Evolutionary conservation across 2,888 invertebrate species (phyloP).

Genomic region (Agriopis leucophaearia): DNA sequence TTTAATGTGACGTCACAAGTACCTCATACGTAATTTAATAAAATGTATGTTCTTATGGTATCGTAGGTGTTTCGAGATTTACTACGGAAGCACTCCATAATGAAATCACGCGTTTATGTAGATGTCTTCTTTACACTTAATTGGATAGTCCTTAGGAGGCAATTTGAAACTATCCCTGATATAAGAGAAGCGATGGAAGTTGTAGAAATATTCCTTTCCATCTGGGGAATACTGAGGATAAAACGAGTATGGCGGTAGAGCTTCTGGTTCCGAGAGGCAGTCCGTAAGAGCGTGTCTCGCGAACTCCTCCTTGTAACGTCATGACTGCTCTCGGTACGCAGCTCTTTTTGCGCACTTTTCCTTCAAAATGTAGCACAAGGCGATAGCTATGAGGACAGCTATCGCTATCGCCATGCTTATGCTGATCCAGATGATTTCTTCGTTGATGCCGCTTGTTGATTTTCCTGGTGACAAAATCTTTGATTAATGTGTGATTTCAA

Average conservation of each 20-base stretch:
- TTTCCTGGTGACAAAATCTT: slow-evolving; percentile 86
- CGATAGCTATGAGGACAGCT: slow-evolving; percentile 92
- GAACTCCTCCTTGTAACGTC: slow-evolving; percentile 86
- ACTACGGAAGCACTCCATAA: slow-evolving; percentile 5
- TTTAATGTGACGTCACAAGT: background rate
- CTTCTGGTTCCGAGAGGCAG: slow-evolving; percentile 72
- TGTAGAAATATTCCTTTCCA: slow-evolving; percentile 81
- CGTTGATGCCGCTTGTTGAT: slow-evolving; percentile 94
- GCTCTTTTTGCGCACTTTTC: slow-evolving; percentile 92
- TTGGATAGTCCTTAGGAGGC: slow-evolving; percentile 78
- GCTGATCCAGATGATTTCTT: slow-evolving; percentile 96
- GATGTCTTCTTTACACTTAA: slow-evolving; percentile 71
- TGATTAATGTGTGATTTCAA: background rate
- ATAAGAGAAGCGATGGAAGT: slow-evolving; percentile 81
- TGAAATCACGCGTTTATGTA: slow-evolving; percentile 73
- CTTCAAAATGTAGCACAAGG: slow-evolving; percentile 92
- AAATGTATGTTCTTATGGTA: background rate
- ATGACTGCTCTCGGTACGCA: slow-evolving; percentile 89
- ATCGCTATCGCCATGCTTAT: slow-evolving; percentile 95
- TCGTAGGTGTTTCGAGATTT: background rate
- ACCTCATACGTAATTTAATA: background rate
- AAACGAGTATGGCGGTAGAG: slow-evolving; percentile 73
- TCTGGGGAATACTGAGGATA: slow-evolving; percentile 82
- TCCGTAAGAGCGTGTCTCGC: slow-evolving; percentile 78
- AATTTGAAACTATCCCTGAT: slow-evolving; percentile 75